Conservation (phyloP, 1,140 invertebrate species). For the Conus betulinus region DNA sequence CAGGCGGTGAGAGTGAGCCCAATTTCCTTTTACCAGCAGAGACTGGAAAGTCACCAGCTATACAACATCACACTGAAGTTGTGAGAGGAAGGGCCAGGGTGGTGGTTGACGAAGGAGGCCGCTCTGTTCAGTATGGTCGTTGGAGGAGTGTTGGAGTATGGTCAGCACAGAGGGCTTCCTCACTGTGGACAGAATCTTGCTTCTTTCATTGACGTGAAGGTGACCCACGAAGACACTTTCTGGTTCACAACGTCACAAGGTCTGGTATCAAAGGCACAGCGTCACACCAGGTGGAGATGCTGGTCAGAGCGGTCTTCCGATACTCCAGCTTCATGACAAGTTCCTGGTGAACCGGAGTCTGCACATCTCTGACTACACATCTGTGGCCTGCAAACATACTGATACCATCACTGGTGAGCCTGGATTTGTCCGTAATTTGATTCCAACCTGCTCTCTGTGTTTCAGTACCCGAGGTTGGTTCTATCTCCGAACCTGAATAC, state of each 20-base stretch:
- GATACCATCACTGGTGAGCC: background rate
- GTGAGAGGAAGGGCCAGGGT: background rate
- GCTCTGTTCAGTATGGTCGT: no score
- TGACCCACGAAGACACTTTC: no score
- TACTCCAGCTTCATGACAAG: background rate
- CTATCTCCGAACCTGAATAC: background rate
- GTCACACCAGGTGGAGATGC: no score
- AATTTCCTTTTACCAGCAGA: no score
- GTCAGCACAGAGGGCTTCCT: no score
- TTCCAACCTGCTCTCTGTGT: background rate
- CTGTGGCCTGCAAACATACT: slow-evolving; percentile 12
- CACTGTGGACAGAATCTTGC: no score
- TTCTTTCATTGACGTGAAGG: no score
- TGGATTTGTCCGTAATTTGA: slow-evolving; percentile 4
- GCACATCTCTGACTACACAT: background rate
- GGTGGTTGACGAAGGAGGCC: background rate
- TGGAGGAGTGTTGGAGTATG: no score
- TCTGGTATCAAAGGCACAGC: background rate
- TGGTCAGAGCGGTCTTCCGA: background rate
- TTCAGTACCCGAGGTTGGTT: slow-evolving; percentile 22
- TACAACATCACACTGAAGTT: background rate
- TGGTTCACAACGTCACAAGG: background rate
- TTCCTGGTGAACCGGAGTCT: background rate
- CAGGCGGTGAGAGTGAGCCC: no score
- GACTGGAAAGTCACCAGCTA: no score